Conservation (phyloP, 2,113 vertebrate species). For the Butorides virescens region DNA sequence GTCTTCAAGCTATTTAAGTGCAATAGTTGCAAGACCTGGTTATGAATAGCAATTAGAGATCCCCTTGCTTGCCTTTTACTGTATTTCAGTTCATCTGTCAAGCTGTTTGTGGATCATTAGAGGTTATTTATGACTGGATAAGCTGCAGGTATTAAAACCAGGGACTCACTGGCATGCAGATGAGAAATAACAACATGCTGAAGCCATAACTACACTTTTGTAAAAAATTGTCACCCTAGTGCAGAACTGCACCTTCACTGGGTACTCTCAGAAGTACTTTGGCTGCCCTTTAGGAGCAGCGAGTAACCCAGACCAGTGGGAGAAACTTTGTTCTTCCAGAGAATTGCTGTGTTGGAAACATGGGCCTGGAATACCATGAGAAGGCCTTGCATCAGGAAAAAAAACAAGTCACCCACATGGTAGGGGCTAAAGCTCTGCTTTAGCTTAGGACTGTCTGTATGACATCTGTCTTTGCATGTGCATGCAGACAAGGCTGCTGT, state of each 20-base stretch:
- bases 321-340: neutral
- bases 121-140: neutral
- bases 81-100: neutral
- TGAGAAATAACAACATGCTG: neutral
- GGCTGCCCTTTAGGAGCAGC: neutral
- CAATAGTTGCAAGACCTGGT: neutral
- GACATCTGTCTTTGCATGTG: neutral
- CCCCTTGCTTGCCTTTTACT: neutral
- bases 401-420: neutral
- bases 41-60: constrained; percentile 12
- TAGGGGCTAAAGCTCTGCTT: neutral
- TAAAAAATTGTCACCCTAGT: neutral
- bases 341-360: neutral
- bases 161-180: neutral
- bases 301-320: neutral
- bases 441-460: neutral
- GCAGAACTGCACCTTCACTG: neutral
- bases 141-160: neutral
- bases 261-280: neutral
- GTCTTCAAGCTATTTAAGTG: neutral
- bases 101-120: neutral
- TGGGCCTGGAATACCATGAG: neutral
- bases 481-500: neutral
- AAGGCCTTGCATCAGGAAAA: neutral
- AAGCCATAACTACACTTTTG: neutral